phyloP scores from a whole-genome alignment of 2,113 vertebrate genomes.

The Saimiri boliviensis region DNA sequence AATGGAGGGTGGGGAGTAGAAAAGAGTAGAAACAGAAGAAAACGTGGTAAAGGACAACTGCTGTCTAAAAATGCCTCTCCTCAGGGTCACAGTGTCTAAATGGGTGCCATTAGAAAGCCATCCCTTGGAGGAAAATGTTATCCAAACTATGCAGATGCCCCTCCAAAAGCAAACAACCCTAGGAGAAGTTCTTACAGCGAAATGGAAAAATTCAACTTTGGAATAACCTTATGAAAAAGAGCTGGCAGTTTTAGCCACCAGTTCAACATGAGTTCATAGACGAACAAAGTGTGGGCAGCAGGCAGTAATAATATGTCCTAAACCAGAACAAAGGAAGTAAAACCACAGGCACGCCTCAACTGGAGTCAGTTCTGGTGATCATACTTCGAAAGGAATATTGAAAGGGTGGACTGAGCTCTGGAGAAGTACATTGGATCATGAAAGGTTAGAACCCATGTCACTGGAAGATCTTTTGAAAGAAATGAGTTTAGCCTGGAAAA shows the following conservation, averaged over 20 bases:
- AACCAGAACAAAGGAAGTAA: background rate
- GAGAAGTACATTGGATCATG: background rate
- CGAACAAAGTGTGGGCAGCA: background rate
- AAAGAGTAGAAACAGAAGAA: background rate
- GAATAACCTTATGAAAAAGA: background rate
- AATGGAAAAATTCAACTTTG: background rate
- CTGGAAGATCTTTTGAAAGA: background rate
- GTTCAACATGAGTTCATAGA: background rate
- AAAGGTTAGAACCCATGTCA: background rate
- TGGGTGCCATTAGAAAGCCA: background rate
- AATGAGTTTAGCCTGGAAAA: background rate
- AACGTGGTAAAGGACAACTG: background rate
- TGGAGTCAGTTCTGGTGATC: background rate
- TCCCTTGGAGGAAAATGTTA: background rate
- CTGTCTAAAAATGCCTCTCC: background rate
- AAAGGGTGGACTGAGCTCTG: background rate
- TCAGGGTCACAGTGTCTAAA: background rate
- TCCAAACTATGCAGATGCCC: background rate
- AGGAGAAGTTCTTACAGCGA: background rate
- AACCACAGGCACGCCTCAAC: background rate
- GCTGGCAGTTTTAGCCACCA: background rate
- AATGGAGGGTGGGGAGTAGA: rapidly evolving
- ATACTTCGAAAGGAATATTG: background rate
- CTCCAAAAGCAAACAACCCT: background rate
- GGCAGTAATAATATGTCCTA: background rate